Conservation (phyloP, 2,888 invertebrate species). For the Drosophila recens region DNA sequence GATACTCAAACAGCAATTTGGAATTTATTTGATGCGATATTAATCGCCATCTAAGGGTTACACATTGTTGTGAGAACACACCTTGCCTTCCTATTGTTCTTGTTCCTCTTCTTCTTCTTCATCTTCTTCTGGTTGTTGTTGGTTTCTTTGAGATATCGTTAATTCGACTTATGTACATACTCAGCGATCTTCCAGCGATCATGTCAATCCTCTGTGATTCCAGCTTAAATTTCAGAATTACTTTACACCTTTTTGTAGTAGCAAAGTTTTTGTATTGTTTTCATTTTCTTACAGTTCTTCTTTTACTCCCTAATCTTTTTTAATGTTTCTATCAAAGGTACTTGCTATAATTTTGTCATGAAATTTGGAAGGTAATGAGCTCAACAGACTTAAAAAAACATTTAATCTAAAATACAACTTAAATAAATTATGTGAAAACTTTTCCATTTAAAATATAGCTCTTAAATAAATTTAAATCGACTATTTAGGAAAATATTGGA, state of each 20-base stretch:
- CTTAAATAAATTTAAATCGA: too few relatives aligned
- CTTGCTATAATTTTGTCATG: background rate
- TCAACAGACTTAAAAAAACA: background rate
- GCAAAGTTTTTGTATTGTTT: slow-evolving; percentile 5
- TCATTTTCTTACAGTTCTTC: background rate
- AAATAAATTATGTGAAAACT: too few relatives aligned
- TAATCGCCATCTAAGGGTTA: slow-evolving; percentile 73
- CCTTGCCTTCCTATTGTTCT: slow-evolving; percentile 45
- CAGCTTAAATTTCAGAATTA: slow-evolving; percentile 17
- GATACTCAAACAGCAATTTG: slow-evolving; percentile 75
- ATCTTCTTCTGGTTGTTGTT: background rate
- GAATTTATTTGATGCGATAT: slow-evolving; percentile 80
- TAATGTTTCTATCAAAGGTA: too few relatives aligned
- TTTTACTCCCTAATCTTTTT: background rate
- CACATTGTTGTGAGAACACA: slow-evolving; percentile 64
- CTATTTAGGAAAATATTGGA: too few relatives aligned
- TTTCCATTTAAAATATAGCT: too few relatives aligned
- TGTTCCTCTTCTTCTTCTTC: background rate
- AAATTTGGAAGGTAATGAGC: background rate
- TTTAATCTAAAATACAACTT: too few relatives aligned
- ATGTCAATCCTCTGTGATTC: slow-evolving; percentile 17
- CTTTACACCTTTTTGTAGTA: slow-evolving; percentile 22
- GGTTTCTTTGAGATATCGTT: slow-evolving; percentile 15
- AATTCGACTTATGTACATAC: slow-evolving; percentile 19
- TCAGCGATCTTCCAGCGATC: slow-evolving; percentile 17